These are phyloP conservation scores for Meleagris gallopavo DNA, from an alignment of 2,113 vertebrate species.

Conservation along the genomic window DNA sequence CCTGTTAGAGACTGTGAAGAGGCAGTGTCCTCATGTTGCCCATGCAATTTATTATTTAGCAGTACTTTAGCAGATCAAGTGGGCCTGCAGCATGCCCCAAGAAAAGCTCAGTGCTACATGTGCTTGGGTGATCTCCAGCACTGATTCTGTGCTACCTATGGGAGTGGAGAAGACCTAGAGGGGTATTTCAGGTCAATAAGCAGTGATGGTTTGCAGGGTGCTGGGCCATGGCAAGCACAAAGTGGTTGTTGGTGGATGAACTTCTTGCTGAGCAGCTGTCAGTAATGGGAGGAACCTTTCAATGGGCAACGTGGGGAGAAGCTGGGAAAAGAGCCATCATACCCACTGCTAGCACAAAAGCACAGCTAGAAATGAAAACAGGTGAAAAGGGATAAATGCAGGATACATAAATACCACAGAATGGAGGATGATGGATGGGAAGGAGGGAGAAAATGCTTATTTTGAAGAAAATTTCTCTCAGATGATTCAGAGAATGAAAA, in stretches of 20 bases:
- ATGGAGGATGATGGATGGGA: slow-evolving; percentile 13
- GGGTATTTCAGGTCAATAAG: background rate
- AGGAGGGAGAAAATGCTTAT: slow-evolving; percentile 14
- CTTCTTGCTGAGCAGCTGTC: background rate
- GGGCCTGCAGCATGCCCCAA: background rate
- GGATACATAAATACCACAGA: background rate
- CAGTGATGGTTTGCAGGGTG: background rate
- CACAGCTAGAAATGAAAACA: background rate
- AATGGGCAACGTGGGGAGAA: background rate
- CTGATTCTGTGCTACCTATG: background rate
- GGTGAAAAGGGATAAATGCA: background rate
- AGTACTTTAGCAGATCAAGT: background rate
- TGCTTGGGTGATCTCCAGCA: background rate
- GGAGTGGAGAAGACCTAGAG: background rate
- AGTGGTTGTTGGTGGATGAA: background rate
- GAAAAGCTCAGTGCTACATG: background rate
- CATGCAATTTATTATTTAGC: background rate
- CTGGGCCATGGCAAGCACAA: background rate
- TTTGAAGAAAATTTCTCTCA: slow-evolving; percentile 28
- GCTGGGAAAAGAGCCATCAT: background rate
- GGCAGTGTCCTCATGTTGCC: background rate
- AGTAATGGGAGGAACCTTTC: background rate
- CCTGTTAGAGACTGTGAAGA: background rate
- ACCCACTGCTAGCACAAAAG: background rate
- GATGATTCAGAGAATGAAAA: background rate